phyloP scores from a whole-genome alignment of 2,797 vertebrate species.

The Gila robusta region DNA sequence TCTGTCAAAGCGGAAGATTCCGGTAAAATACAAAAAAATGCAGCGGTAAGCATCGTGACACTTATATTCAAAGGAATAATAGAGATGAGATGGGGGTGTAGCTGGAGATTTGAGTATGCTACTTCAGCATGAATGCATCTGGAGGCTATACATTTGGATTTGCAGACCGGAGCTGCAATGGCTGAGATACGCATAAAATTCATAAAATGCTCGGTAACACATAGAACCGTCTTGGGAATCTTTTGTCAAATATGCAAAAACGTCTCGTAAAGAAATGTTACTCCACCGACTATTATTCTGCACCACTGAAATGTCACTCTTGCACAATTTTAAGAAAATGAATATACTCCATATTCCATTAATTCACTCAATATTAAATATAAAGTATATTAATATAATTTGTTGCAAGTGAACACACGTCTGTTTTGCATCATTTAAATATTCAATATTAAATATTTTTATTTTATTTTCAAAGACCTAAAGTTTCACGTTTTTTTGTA shows the following conservation, averaged over 20 bases:
- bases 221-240: background rate
- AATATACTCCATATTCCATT: background rate
- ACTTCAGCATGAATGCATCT: slow-evolving; percentile 18
- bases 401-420: background rate
- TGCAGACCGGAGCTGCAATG: slow-evolving; percentile 15
- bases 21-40: background rate
- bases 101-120: background rate
- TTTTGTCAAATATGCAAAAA: background rate
- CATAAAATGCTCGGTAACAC: background rate
- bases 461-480: too few relatives aligned
- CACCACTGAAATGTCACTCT: background rate
- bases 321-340: background rate
- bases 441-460: too few relatives aligned
- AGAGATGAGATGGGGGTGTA: background rate
- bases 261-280: background rate
- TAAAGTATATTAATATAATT: background rate
- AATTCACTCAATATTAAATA: background rate
- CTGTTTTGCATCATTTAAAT: background rate
- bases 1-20: slow-evolving; percentile 27
- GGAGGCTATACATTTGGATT: slow-evolving; percentile 29
- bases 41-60: background rate
- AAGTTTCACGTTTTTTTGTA: too few relatives aligned
- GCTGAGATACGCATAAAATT: slow-evolving; percentile 28
- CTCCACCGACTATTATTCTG: background rate
- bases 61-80: slow-evolving; percentile 12